These are phyloP conservation scores for Synanthedon vespiformis DNA, from an alignment of 2,888 invertebrate genomes.

Conservation along the genomic window DNA sequence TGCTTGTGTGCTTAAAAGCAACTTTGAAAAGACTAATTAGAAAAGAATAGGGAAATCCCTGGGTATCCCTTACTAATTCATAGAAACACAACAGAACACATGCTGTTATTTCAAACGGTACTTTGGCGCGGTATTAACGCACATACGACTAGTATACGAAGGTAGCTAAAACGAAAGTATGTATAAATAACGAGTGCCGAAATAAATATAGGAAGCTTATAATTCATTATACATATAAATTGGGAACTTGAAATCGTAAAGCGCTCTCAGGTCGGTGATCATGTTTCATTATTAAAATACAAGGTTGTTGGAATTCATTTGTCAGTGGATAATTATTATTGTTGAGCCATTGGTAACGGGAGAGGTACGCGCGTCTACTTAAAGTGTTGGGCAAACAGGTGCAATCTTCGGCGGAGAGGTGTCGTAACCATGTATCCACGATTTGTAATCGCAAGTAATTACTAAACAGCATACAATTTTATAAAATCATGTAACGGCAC, in stretches of 20 bases:
- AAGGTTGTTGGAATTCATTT: constrained; percentile 29
- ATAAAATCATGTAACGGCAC: neutral
- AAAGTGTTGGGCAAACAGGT: neutral
- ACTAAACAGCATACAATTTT: neutral
- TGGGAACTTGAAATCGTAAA: constrained; percentile 34
- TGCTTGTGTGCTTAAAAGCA: too few species aligned
- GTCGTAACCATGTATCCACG: constrained; percentile 7
- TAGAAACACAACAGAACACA: too few species aligned
- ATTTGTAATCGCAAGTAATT: neutral
- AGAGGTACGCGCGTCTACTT: constrained; percentile 15
- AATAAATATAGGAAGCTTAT: constrained; percentile 42
- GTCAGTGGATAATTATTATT: constrained; percentile 35
- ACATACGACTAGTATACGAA: too few species aligned
- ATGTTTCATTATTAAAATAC: constrained; percentile 51
- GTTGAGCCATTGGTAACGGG: constrained; percentile 35
- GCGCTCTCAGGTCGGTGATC: constrained; percentile 28
- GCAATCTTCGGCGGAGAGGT: constrained; percentile 5
- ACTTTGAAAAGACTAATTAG: too few species aligned
- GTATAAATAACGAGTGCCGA: constrained; percentile 25
- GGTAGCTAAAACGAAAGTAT: constrained; percentile 2
- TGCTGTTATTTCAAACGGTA: too few species aligned
- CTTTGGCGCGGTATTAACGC: too few species aligned
- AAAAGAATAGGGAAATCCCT: too few species aligned
- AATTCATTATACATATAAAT: constrained; percentile 31
- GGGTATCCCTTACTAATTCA: too few species aligned